Conservation (phyloP, 1,140 invertebrate genomes). For the Drosophila rufa region DNA sequence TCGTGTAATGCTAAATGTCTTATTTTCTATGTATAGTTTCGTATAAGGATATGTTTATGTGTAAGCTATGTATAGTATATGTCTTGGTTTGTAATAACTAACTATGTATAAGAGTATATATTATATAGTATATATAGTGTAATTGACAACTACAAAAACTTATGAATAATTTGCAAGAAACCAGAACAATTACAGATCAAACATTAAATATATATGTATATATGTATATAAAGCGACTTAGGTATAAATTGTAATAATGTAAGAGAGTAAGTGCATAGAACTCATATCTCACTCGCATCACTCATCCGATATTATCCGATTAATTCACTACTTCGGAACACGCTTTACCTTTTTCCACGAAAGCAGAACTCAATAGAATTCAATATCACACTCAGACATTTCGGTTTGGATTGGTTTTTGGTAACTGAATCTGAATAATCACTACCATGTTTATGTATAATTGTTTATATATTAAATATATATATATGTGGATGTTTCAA, state of each 20-base stretch:
- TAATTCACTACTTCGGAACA: conserved; percentile 19
- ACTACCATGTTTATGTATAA: conserved; percentile 55
- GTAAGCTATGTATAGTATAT: conserved; percentile 36
- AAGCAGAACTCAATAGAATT: conserved; percentile 38
- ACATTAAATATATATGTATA: conserved; percentile 53
- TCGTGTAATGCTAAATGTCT: conserved; percentile 25
- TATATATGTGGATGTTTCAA: conserved; percentile 39
- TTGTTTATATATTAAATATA: conserved; percentile 38
- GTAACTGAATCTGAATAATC: conserved; percentile 62
- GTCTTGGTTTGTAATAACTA: conserved; percentile 37
- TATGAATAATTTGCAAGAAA: conserved; percentile 62
- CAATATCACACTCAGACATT: conserved; percentile 38
- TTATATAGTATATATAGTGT: conserved; percentile 10
- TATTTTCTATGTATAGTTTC: conserved; percentile 49
- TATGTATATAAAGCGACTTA: conserved; percentile 20
- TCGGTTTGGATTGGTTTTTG: conserved; percentile 28
- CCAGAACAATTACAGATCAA: conserved; percentile 61
- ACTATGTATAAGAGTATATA: background rate
- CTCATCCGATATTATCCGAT: conserved; percentile 16
- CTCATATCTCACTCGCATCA: conserved; percentile 30
- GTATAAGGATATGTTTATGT: conserved; percentile 24
- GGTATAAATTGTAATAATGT: conserved; percentile 23
- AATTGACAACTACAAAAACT: conserved; percentile 15
- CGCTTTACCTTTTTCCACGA: conserved; percentile 52
- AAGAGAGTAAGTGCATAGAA: conserved; percentile 34